Base-by-base conservation (phyloP, 2,888 invertebrate species). In the Himalopsyche anomala region DNA sequence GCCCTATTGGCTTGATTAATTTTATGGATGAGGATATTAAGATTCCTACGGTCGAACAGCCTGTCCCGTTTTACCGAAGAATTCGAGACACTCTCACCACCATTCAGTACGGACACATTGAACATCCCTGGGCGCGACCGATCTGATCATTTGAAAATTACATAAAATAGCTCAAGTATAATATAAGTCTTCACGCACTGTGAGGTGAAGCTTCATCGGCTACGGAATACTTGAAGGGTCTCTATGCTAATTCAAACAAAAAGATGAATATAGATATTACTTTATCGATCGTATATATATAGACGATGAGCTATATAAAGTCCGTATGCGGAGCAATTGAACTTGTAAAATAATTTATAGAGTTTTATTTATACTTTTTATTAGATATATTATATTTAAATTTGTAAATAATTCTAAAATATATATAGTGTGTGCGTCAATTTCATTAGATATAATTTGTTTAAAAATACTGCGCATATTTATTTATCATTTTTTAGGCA, bases 101-200 rank as follows among this genome's bases (percentile, higher is more conserved):
- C 89, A 99, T 99, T 89, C 99, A 98, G 90, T 98, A 98, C 91
- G 98, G 98, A 6, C 94, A 95, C 90, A 93, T 97, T 89, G 93
- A 95, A 28, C 98, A 98, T 91, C 96, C 97, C 1, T 98, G 96
- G 96, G 95, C 96, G 80, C 92, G 95, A 88, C 91, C 93, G 17
- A 94, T 96, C 42, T 89, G 87, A 89, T 82, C 81, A 19, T 83
- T 62, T 2, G 6, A 19, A 62, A 9, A 62, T 62, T 62, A 11
- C 28, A n/a, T n/a, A 19, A 62, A 62, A 28, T 8, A 28, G 19
- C 62, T 62, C 62, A 62, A 19, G 28, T n/a, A 45, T 9, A 11
- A 51, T 51, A 51, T 51, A 51, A 51, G 62, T 19, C 62, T 62
- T 28, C n/a, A 19, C 11, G 62, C 62, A 19, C 9, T 62, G 19